Percentiles rank a stretch among this genome's conserved stretches.
These are phyloP conservation scores for Ophonus ardosiacus DNA, from an alignment of 2,888 invertebrate genomes.

Conservation along the genomic window DNA sequence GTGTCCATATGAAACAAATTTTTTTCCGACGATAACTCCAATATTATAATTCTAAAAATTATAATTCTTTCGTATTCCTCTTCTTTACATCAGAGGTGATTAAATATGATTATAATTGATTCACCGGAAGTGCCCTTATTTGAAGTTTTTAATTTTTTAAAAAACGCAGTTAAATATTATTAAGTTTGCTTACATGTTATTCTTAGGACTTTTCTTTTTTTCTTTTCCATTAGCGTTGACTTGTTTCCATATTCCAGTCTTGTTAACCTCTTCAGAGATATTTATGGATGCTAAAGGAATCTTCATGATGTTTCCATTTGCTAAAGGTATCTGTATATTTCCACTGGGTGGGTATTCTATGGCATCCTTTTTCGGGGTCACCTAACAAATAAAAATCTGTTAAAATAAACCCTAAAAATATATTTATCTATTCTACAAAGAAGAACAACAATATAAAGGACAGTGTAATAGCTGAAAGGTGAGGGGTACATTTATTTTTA, in stretches of 20 bases:
- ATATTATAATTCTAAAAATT: no score
- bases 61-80: no score
- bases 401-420: slow-evolving; percentile 6
- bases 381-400: slow-evolving; percentile 52
- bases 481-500: neutral
- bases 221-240: slow-evolving; percentile 83
- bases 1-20: no score
- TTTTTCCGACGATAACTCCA: no score
- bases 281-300: slow-evolving; percentile 91
- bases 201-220: slow-evolving; percentile 73
- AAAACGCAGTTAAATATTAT: no score
- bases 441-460: neutral
- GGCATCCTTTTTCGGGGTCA: slow-evolving; percentile 71
- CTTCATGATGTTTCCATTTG: slow-evolving; percentile 93
- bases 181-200: slow-evolving; percentile 69
- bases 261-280: slow-evolving; percentile 95
- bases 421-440: neutral
- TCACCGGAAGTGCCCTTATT: no score
- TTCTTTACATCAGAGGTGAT: no score
- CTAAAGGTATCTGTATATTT: slow-evolving; percentile 89
- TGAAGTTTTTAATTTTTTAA: no score
- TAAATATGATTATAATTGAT: no score
- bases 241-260: slow-evolving; percentile 96
- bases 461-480: neutral
- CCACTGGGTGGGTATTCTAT: slow-evolving; percentile 72